These are phyloP conservation scores for Epizoanthus ramosus DNA, from an alignment of 92 coral and sea anemone species.

Conservation along the genomic window DNA sequence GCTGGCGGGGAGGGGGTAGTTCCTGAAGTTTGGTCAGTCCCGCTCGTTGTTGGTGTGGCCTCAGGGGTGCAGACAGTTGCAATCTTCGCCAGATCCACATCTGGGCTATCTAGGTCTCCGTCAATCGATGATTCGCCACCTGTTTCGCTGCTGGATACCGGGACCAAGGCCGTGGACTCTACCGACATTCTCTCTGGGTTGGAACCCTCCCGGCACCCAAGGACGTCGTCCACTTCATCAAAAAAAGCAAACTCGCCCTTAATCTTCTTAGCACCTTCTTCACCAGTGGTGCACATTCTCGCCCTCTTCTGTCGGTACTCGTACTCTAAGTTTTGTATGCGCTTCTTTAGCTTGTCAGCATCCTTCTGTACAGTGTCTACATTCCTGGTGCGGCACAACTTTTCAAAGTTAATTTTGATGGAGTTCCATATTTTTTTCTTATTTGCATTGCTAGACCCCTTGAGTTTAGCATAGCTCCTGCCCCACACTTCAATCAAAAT, in stretches of 20 bases:
- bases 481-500: conserved; percentile 38
- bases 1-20: conserved; percentile 40
- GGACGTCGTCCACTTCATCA: conserved; percentile 51
- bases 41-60: conserved; percentile 28
- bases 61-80: conserved; percentile 38
- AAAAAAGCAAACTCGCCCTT: conserved; percentile 43
- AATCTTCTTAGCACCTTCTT: conserved; percentile 53
- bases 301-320: conserved; percentile 47
- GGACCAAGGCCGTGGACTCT: conserved; percentile 55
- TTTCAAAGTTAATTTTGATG: conserved; percentile 23
- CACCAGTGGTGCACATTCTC: conserved; percentile 53
- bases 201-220: conserved; percentile 51
- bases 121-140: conserved; percentile 26
- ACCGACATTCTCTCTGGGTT: conserved; percentile 61
- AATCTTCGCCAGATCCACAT: conserved; percentile 30
- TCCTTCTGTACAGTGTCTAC: conserved; percentile 11
- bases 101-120: conserved; percentile 30
- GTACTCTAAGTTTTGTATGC: conserved; percentile 51
- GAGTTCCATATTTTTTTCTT: conserved; percentile 24
- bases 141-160: conserved; percentile 25
- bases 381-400: conserved; percentile 37
- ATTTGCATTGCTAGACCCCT: conserved; percentile 24
- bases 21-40: conserved; percentile 34
- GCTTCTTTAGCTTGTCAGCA: conserved; percentile 47
- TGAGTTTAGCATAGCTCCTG: conserved; percentile 24